Conservation (phyloP, 2,797 vertebrate species). For the Nasua narica region DNA sequence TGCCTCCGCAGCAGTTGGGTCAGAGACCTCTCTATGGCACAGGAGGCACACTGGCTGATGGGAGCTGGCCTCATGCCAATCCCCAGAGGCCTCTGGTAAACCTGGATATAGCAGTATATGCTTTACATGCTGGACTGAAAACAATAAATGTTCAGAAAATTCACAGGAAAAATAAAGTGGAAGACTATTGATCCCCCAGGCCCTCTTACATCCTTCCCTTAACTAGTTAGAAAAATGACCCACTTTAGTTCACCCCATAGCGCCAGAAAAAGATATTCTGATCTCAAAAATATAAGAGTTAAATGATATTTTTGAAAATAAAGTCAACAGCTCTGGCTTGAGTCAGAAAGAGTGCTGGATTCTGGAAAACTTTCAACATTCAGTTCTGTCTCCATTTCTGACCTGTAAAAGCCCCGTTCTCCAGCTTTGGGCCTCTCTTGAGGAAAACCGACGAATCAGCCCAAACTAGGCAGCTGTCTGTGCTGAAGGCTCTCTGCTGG, state of each 20-base stretch:
- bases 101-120: neutral
- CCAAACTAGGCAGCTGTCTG: slow-evolving; percentile 67
- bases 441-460: slow-evolving; percentile 61
- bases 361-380: slow-evolving; percentile 77
- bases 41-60: neutral
- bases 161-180: slow-evolving; percentile 20
- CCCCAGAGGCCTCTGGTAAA: neutral
- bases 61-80: neutral
- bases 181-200: neutral
- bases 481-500: slow-evolving; percentile 72
- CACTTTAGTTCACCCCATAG: slow-evolving; percentile 32
- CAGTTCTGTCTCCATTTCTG: slow-evolving; percentile 72
- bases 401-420: slow-evolving; percentile 78
- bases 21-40: neutral
- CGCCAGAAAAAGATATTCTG: slow-evolving; percentile 72
- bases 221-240: slow-evolving; percentile 25
- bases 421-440: slow-evolving; percentile 74
- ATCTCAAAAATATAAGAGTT: slow-evolving; percentile 71
- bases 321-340: slow-evolving; percentile 78
- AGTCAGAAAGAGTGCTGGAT: slow-evolving; percentile 72
- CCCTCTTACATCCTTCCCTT: neutral
- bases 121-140: neutral
- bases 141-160: neutral
- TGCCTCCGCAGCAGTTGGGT: neutral
- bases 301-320: slow-evolving; percentile 79